These are phyloP conservation scores for Acrossocheilus wenchowensis DNA, from an alignment of 2,797 vertebrate species.

Conservation along the genomic window DNA sequence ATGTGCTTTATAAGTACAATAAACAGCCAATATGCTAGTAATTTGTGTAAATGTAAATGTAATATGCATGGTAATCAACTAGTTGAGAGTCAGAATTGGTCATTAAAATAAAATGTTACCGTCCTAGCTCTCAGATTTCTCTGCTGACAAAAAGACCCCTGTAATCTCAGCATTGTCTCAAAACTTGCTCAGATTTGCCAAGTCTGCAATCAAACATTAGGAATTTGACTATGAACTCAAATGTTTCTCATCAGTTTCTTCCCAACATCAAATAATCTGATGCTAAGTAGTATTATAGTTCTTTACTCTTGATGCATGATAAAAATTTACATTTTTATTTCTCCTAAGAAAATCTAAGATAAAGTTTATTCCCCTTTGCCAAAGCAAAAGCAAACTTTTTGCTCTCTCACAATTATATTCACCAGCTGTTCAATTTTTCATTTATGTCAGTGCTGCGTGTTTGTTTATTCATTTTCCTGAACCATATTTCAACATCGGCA, in stretches of 20 bases:
- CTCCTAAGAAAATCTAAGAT: background rate
- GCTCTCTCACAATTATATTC: background rate
- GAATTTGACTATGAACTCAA: background rate
- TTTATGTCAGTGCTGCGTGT: background rate
- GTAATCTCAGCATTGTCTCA: background rate
- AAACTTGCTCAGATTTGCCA: background rate
- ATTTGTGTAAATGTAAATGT: too few relatives aligned
- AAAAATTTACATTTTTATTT: background rate
- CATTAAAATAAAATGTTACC: background rate
- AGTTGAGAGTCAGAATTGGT: too few relatives aligned
- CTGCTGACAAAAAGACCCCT: background rate
- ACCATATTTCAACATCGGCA: slow-evolving; percentile 8
- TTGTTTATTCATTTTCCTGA: slow-evolving; percentile 3
- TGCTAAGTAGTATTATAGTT: background rate
- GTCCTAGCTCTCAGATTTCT: background rate
- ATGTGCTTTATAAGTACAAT: too few relatives aligned
- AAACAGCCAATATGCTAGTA: too few relatives aligned
- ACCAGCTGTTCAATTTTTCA: background rate
- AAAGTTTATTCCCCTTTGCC: background rate
- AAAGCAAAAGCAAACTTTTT: background rate
- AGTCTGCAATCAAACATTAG: too few relatives aligned
- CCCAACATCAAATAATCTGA: background rate
- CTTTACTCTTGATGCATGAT: background rate
- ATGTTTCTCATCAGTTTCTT: background rate
- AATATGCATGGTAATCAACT: too few relatives aligned